Evolutionary conservation across 2,888 invertebrate genomes (phyloP).

Genomic region (Himalopsyche japonica): DNA sequence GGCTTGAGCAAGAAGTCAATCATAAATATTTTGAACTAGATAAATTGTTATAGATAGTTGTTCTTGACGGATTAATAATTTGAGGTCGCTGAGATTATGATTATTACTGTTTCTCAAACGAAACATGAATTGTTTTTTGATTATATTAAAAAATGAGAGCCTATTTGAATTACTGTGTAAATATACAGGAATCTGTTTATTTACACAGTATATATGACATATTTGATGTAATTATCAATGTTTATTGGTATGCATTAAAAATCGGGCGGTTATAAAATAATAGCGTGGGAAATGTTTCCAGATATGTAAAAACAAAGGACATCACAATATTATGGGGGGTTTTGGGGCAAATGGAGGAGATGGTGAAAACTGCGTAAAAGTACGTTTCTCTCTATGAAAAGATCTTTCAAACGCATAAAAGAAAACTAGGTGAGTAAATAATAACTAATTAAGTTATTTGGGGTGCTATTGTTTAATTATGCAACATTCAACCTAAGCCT

Average conservation of each 20-base stretch:
- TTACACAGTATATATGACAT: no score
- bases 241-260: neutral
- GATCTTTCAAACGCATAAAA: neutral
- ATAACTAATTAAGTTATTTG: neutral
- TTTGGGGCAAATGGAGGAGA: neutral
- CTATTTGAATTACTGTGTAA: no score
- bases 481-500: slow-evolving; percentile 27
- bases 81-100: no score
- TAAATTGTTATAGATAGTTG: no score
- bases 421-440: neutral
- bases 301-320: slow-evolving; percentile 13
- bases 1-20: no score
- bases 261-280: slow-evolving; percentile 4
- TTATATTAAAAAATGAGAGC: no score
- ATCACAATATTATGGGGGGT: slow-evolving; percentile 7
- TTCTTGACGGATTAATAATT: no score
- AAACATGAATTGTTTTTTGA: no score
- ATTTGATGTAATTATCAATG: neutral
- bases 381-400: neutral
- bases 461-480: slow-evolving; percentile 5
- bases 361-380: neutral
- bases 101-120: no score
- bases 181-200: no score
- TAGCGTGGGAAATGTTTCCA: slow-evolving; percentile 17
- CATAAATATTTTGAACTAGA: no score